Percentiles rank a stretch among this genome's conserved stretches.
Evolutionary conservation across 2,797 vertebrate species (phyloP).

Genomic region (Sardinella longiceps): DNA sequence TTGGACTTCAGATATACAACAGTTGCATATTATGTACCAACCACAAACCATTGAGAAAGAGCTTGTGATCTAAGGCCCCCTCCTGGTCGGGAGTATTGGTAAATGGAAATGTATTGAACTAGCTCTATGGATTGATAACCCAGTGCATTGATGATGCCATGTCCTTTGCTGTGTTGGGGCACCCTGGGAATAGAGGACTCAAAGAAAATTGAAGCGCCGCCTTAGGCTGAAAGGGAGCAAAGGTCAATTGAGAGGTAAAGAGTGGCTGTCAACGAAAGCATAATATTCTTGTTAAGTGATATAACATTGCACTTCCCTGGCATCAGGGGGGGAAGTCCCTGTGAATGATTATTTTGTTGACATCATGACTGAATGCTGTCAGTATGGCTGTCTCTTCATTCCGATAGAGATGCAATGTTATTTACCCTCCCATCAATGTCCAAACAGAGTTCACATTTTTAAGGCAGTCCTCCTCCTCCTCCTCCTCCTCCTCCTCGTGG

Average conservation of each 20-base stretch:
- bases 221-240: neutral
- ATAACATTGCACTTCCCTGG: neutral
- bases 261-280: conserved; percentile 7
- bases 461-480: neutral
- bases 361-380: neutral
- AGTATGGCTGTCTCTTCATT: neutral
- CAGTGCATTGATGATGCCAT: neutral
- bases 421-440: neutral
- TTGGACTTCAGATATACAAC: neutral
- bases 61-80: neutral
- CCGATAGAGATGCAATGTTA: neutral
- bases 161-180: neutral
- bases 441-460: neutral
- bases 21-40: neutral
- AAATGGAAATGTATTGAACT: neutral
- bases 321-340: neutral
- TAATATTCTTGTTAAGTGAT: conserved; percentile 26
- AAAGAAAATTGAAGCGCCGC: neutral
- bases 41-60: neutral
- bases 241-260: conserved; percentile 18
- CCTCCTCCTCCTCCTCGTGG: neutral
- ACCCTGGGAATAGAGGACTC: neutral
- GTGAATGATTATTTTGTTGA: neutral
- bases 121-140: neutral
- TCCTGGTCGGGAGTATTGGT: neutral